phyloP scores from a whole-genome alignment of 2,888 invertebrate species.

The Stramonita haemastoma region DNA sequence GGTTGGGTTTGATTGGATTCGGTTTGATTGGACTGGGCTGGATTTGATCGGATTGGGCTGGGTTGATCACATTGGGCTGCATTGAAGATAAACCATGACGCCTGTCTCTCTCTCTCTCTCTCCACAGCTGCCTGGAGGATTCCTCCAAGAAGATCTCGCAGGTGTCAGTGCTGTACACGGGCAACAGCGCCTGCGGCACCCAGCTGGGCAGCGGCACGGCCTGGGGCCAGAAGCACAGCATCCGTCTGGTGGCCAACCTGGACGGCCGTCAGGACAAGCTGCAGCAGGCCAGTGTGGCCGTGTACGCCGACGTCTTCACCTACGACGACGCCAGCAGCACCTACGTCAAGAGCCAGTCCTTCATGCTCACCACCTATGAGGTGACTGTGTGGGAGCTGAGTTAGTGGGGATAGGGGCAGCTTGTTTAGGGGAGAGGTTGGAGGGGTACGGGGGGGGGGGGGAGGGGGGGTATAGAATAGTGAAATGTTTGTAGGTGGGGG shows the following conservation, averaged over 20 bases:
- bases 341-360: neutral
- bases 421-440: too few relatives aligned
- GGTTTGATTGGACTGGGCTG: too few relatives aligned
- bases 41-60: too few relatives aligned
- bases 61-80: too few relatives aligned
- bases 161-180: slow-evolving; percentile 10
- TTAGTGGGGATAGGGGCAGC: too few relatives aligned
- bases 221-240: neutral
- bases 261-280: slow-evolving; percentile 13
- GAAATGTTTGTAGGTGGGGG: too few relatives aligned
- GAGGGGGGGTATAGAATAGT: too few relatives aligned
- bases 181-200: neutral
- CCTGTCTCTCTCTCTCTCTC: too few relatives aligned
- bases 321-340: neutral
- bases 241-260: slow-evolving; percentile 26
- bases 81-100: neutral
- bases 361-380: neutral
- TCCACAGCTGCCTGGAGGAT: slow-evolving; percentile 11
- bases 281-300: neutral
- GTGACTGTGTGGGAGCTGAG: neutral
- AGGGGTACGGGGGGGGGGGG: too few relatives aligned
- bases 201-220: neutral
- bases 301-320: neutral
- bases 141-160: slow-evolving; percentile 12
- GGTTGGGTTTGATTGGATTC: too few relatives aligned